phyloP scores from a whole-genome alignment of 2,797 vertebrate species.

The Macropus fuliginosus region DNA sequence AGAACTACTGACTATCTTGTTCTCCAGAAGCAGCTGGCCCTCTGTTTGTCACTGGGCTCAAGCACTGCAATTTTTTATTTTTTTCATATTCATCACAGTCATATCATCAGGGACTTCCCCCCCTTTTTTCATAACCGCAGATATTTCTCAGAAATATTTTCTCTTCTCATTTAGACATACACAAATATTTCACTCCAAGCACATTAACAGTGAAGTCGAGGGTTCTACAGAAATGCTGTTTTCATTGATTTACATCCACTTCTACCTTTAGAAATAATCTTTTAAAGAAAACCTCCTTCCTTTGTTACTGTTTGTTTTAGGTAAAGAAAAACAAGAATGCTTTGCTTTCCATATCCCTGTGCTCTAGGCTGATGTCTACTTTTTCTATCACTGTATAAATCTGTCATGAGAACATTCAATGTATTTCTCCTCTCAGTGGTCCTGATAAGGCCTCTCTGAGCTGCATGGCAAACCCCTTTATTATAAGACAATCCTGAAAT shows the following conservation, averaged over 20 bases:
- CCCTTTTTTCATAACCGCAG: background rate
- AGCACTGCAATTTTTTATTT: conserved; percentile 29
- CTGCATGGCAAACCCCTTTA: background rate
- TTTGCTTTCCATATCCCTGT: background rate
- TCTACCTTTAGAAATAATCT: conserved; percentile 33
- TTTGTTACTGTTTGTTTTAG: conserved; percentile 27
- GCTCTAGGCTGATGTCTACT: background rate
- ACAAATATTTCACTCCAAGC: conserved; percentile 36
- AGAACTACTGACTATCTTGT: background rate
- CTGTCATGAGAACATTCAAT: background rate
- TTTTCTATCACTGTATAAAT: background rate
- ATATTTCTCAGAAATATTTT: conserved; percentile 29
- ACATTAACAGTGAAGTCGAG: conserved; percentile 23
- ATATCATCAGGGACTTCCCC: conserved; percentile 30
- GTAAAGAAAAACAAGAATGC: background rate
- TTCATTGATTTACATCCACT: conserved; percentile 1
- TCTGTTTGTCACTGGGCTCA: background rate
- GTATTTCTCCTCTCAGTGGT: conserved; percentile 6
- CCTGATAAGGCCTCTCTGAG: background rate
- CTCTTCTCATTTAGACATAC: conserved; percentile 9
- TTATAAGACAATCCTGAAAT: conserved; percentile 34
- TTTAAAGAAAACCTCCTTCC: conserved; percentile 29
- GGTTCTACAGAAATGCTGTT: conserved; percentile 1
- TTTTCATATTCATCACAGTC: conserved; percentile 2
- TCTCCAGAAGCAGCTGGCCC: conserved; percentile 5